These are phyloP conservation scores for Agapetus fuscipes DNA, from an alignment of 2,888 invertebrate genomes.

Conservation along the genomic window DNA sequence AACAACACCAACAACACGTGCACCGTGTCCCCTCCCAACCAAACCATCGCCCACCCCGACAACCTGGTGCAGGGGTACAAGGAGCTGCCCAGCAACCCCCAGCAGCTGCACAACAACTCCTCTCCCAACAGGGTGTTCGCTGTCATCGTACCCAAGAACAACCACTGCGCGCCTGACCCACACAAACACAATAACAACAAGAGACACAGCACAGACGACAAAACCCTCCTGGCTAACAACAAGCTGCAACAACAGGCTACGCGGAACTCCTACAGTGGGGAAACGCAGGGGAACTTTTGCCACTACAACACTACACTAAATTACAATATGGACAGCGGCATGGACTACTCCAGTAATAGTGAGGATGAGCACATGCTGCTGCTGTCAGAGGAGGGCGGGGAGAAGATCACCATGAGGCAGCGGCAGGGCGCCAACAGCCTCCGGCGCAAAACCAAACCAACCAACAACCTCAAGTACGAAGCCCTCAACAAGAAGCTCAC, in stretches of 20 bases:
- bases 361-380: slow-evolving; percentile 43
- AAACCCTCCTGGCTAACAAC: not conserved
- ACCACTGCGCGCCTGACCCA: slow-evolving; percentile 24
- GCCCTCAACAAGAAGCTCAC: slow-evolving; percentile 42
- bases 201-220: slow-evolving; percentile 19
- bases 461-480: slow-evolving; percentile 33
- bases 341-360: slow-evolving; percentile 36
- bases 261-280: slow-evolving; percentile 20
- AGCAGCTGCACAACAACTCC: slow-evolving; percentile 23
- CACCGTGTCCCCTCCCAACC: slow-evolving; percentile 39
- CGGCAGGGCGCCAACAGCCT: slow-evolving; percentile 25
- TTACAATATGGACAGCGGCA: slow-evolving; percentile 5
- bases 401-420: slow-evolving; percentile 37
- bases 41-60: slow-evolving; percentile 36
- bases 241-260: not conserved
- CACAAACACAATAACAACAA: slow-evolving; percentile 23
- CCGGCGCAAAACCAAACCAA: slow-evolving; percentile 30
- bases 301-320: slow-evolving; percentile 19
- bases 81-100: slow-evolving; percentile 31
- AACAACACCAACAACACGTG: slow-evolving; percentile 25
- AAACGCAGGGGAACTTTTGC: slow-evolving; percentile 31
- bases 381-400: slow-evolving; percentile 38
- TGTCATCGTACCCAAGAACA: slow-evolving; percentile 40
- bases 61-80: slow-evolving; percentile 41
- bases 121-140: slow-evolving; percentile 38